A percentile compares a stretch with the other conserved stretches of the same genome.
phyloP scores from a whole-genome alignment of 2,113 vertebrate genomes.

The Delphinus delphis region DNA sequence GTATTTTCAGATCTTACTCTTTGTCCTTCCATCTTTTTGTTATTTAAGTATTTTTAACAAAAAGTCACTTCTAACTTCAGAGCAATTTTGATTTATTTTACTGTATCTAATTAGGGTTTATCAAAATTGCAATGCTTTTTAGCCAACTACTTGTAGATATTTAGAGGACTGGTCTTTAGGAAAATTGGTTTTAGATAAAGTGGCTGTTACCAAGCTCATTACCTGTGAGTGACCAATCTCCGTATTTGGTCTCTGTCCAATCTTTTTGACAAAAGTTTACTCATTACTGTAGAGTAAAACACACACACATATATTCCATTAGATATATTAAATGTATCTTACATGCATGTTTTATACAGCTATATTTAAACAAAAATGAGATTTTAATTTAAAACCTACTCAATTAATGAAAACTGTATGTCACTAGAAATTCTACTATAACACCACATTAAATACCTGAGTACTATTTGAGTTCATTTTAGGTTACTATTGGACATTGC shows the following conservation, averaged over 20 bases:
- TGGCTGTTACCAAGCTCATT: neutral
- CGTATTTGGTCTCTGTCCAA: neutral
- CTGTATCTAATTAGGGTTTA: neutral
- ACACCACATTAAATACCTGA: neutral
- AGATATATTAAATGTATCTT: neutral
- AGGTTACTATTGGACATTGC: neutral
- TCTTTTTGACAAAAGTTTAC: neutral
- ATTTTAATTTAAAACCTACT: constrained; percentile 3
- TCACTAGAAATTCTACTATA: neutral
- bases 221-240: neutral
- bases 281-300: neutral
- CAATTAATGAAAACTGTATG: neutral
- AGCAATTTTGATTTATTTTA: constrained; percentile 29
- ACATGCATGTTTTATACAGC: neutral
- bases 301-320: neutral
- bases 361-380: neutral
- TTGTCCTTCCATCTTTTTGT: neutral
- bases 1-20: neutral
- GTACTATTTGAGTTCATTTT: neutral
- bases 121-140: neutral
- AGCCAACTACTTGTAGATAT: neutral
- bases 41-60: neutral
- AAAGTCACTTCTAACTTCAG: neutral
- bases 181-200: neutral
- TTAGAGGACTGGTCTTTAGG: neutral